These are phyloP conservation scores for Rhinoderma darwinii DNA, from an alignment of 2,113 vertebrate species.

Conservation along the genomic window DNA sequence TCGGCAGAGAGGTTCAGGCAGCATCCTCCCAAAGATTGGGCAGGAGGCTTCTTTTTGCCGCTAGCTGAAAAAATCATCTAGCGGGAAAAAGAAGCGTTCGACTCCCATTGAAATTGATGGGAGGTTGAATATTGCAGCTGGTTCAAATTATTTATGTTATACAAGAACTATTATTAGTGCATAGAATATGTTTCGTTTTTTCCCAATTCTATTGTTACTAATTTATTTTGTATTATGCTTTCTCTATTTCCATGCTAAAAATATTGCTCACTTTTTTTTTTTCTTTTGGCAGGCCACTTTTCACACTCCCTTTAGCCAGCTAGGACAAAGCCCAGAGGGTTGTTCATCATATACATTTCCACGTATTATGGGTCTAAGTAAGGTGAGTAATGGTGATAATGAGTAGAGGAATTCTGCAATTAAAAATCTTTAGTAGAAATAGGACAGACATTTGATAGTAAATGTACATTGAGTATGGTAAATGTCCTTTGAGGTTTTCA, in stretches of 20 bases:
- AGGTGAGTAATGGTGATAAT: slow-evolving; percentile 71
- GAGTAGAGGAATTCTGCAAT: not conserved
- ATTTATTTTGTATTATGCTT: not conserved
- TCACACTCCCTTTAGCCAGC: slow-evolving; percentile 80
- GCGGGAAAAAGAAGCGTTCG: no score
- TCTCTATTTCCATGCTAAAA: not conserved
- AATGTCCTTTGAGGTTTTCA: not conserved
- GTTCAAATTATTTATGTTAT: no score
- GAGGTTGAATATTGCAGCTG: no score
- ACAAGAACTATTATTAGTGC: no score
- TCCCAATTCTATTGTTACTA: not conserved
- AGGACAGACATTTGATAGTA: not conserved
- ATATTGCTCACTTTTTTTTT: not conserved
- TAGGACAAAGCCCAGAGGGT: slow-evolving; percentile 83
- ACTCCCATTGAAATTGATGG: no score
- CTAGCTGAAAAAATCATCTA: no score
- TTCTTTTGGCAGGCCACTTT: slow-evolving; percentile 79
- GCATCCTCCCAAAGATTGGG: no score
- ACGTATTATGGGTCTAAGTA: slow-evolving; percentile 83
- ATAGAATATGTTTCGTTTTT: not conserved
- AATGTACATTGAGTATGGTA: not conserved
- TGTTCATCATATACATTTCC: slow-evolving; percentile 87
- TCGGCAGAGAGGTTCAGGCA: no score
- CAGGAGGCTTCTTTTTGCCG: no score
- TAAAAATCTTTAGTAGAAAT: not conserved